Conservation (phyloP, 2,113 vertebrate species). For the Microcebus murinus region DNA sequence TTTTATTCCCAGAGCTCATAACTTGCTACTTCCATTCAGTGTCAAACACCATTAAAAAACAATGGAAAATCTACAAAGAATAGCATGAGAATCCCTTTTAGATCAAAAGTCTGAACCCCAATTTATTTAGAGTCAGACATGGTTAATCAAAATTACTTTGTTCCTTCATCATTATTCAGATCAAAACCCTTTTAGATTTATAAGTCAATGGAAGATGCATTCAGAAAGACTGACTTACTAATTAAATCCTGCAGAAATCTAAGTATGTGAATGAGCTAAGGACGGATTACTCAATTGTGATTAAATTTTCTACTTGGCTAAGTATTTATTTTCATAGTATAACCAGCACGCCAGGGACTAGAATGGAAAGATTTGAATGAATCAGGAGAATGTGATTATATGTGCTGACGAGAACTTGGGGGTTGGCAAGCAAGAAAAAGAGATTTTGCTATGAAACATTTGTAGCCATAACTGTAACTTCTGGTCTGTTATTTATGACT, state of each 20-base stretch:
- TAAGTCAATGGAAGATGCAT: neutral
- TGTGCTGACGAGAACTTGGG: neutral
- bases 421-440: neutral
- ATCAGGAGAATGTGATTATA: neutral
- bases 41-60: conserved; percentile 53
- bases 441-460: neutral
- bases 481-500: neutral
- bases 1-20: conserved; percentile 41
- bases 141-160: conserved; percentile 64
- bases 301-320: conserved; percentile 57
- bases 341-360: neutral
- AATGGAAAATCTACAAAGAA: conserved; percentile 51
- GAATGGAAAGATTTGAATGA: conserved; percentile 13
- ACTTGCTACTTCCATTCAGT: neutral
- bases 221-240: conserved; percentile 50
- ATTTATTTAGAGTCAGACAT: conserved; percentile 63
- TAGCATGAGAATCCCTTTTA: conserved; percentile 59
- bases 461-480: neutral
- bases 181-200: conserved; percentile 54
- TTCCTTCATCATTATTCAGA: conserved; percentile 37
- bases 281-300: conserved; percentile 46
- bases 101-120: conserved; percentile 49
- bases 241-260: conserved; percentile 52
- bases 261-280: conserved; percentile 44
- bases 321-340: conserved; percentile 64